Percentiles rank a stretch among this genome's conserved stretches.
These are phyloP conservation scores for Drosophila saltans DNA, from an alignment of 1,140 invertebrate species.

Conservation along the genomic window DNA sequence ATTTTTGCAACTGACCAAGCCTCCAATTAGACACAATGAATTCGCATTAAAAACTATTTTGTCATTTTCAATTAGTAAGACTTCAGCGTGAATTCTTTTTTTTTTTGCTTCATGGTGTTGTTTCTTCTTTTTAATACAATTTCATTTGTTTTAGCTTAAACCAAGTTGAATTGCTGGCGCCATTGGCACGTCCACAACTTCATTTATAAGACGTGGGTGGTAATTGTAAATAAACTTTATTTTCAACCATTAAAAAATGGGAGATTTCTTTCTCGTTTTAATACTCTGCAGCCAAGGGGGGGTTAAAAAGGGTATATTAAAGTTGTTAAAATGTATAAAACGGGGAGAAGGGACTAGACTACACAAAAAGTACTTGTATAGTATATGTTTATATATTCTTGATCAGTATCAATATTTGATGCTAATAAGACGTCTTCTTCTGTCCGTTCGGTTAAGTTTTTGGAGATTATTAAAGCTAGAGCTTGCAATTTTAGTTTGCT, in stretches of 20 bases:
- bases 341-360: no score
- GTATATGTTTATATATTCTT: no score
- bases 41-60: constrained; percentile 47
- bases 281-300: neutral
- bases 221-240: neutral
- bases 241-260: neutral
- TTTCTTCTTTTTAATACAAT: neutral
- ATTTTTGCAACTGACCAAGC: constrained; percentile 23
- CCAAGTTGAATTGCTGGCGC: neutral
- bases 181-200: constrained; percentile 1
- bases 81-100: constrained; percentile 20
- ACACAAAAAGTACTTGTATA: no score
- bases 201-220: neutral
- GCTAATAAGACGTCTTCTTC: no score
- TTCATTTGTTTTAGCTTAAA: no score
- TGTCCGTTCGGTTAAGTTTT: no score
- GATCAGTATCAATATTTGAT: no score
- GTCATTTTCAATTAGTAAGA: constrained; percentile 41
- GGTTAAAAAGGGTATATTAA: no score
- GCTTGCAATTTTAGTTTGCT: no score
- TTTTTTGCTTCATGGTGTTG: neutral
- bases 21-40: constrained; percentile 37
- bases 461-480: no score
- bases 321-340: no score
- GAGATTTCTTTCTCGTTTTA: neutral